Conservation (phyloP, 1,140 invertebrate species). For the Hyposmocoma kahamanoa region DNA sequence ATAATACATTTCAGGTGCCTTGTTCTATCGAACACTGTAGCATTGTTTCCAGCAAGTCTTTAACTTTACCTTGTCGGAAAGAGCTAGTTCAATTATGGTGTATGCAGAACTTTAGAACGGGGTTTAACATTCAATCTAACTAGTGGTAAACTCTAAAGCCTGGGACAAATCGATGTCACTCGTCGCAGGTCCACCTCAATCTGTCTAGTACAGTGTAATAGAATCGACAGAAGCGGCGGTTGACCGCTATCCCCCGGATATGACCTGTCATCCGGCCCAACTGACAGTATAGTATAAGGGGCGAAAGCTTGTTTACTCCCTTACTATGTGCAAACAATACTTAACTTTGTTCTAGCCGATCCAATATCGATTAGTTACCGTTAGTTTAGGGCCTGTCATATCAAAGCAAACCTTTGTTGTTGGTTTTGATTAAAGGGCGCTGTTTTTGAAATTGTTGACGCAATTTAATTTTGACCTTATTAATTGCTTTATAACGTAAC, state of each 20-base stretch:
- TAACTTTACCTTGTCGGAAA: no score
- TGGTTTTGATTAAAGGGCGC: no score
- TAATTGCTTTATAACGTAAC: no score
- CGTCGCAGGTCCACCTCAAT: slow-evolving; percentile 30
- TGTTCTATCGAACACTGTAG: no score
- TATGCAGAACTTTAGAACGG: no score
- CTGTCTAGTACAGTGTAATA: slow-evolving; percentile 49
- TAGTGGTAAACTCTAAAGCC: neutral
- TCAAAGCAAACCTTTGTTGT: slow-evolving; percentile 9
- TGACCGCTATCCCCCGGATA: slow-evolving; percentile 47
- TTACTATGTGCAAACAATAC: slow-evolving; percentile 31
- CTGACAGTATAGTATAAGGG: slow-evolving; percentile 33
- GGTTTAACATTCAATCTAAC: slow-evolving; percentile 2
- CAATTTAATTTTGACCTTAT: no score
- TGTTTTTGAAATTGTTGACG: no score
- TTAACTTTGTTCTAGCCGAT: slow-evolving; percentile 18
- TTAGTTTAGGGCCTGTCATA: slow-evolving; percentile 5
- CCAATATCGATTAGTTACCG: slow-evolving; percentile 1
- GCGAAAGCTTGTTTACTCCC: slow-evolving; percentile 30
- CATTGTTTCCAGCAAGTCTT: no score
- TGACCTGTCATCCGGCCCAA: slow-evolving; percentile 52
- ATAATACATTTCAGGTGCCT: no score
- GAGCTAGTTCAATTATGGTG: no score
- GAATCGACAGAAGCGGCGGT: slow-evolving; percentile 49
- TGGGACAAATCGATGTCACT: slow-evolving; percentile 24